Base-by-base conservation (phyloP, 2,797 vertebrate species). In the Aulostomus chinensis region DNA sequence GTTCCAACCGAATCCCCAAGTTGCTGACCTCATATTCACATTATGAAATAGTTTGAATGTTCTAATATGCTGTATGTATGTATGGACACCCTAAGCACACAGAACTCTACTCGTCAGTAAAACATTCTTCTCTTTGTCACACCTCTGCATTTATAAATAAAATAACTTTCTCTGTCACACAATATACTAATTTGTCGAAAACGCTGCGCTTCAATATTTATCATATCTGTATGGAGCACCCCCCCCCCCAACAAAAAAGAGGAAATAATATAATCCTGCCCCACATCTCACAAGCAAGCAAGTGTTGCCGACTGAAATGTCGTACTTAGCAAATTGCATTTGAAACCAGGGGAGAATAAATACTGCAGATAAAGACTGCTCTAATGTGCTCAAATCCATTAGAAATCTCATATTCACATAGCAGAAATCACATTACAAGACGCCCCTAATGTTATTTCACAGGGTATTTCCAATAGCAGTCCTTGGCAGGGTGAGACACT, bases 401-500 rank as follows among this genome's bases (percentile, higher is more conserved):
- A 90, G 86, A 90, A 88, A 91, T 91, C 89, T 93, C 90, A 91
- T 92, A 91, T 91, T 91, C 89, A 85, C 88, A 86, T 86, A 60
- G 70, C 68, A 72, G 77, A 87, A 91, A 92, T 90, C 84, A 62
- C 87, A 92, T 92, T 91, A 91, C 89, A 86, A 83, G 84, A 85
- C 54, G 48, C 67, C 74, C 78, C 77, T 91, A 91, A 93, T 89
- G 87, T 90, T 81, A 86, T 92, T 91, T 90, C 76, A 68, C 76
- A 63, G 68, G 79, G 72, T 78, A 87, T 83, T 85, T 81, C 69
- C 68, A 62, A 64, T 64, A 75, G 72, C 72, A 47, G 76, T 63
- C 65, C 64, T 74, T 68, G 68, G 78, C 68, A 68, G 80, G 69
- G 76, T 63, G 78, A 88, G 81, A 85, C 78, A 60, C 76, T 49